Percentiles rank a stretch among this genome's conserved stretches.
Conservation (phyloP, 2,888 invertebrate genomes). For the Eristalis intricaria region DNA sequence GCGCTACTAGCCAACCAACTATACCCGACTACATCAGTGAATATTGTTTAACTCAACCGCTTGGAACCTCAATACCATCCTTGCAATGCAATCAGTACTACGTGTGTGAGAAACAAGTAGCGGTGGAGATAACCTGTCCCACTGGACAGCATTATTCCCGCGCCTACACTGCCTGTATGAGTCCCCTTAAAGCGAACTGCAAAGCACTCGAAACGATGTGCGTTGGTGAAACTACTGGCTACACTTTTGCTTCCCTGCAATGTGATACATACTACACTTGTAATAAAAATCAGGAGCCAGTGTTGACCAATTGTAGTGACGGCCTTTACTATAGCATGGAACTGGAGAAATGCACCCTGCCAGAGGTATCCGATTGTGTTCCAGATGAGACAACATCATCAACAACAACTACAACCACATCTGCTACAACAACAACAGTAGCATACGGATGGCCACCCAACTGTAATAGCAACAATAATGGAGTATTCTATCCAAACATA, state of each 20-base stretch:
- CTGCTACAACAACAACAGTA: neutral
- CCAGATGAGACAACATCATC: slow-evolving; percentile 1
- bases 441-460: neutral
- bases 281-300: neutral
- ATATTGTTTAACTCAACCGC: neutral
- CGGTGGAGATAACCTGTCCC: slow-evolving; percentile 52
- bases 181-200: slow-evolving; percentile 68
- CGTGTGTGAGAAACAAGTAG: slow-evolving; percentile 55
- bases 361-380: slow-evolving; percentile 27
- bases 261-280: slow-evolving; percentile 71
- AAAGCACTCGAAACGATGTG: slow-evolving; percentile 64
- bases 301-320: slow-evolving; percentile 21
- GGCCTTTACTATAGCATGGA: slow-evolving; percentile 53
- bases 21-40: slow-evolving; percentile 31
- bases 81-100: slow-evolving; percentile 64
- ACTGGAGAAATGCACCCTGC: slow-evolving; percentile 29
- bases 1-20: neutral
- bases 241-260: slow-evolving; percentile 46
- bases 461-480: slow-evolving; percentile 28
- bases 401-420: neutral
- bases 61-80: slow-evolving; percentile 45
- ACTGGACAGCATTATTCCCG: slow-evolving; percentile 72
- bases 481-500: slow-evolving; percentile 30
- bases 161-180: slow-evolving; percentile 60
- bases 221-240: slow-evolving; percentile 36